Base-by-base conservation (phyloP, 2,888 invertebrate species). In the Hirtodrosophila trivittata region DNA sequence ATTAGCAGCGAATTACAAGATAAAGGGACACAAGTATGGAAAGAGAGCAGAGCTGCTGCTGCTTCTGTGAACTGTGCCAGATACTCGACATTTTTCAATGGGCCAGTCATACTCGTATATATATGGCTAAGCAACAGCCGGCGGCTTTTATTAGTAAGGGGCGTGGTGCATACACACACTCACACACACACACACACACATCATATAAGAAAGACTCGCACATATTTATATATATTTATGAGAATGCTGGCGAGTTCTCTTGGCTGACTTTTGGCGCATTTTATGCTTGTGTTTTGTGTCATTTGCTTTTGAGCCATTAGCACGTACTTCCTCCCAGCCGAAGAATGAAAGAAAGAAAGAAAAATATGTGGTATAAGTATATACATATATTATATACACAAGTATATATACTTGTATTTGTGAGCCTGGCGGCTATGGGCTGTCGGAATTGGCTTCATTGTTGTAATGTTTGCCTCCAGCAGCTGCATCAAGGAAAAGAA, bases 221-320 rank as follows among this genome's bases (percentile, higher is more conserved):
- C 6, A 50, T 39, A 55, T 55, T 41, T 66, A 45, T 71, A 43
- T 72, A 32, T 80, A 71, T 80, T 74, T 83, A 76, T 80, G 63
- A 67, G 65, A 65, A 60, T 60, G 39, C 55, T 50, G 54, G 54
- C 64, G 33, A 80, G 62, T 55, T 66, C 41, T 64, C 50, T 58
- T 63, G 57, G 49, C 63, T 81, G 80, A 74, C 83, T 78, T 72
- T 85, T 78, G 76, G 73, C 71, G 63, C 58, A 73, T 67, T 73
- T 69, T 63, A 71, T 73, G 65, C 64, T 59, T 41, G 56, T 65
- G 62, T 69, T 62, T 65, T 71, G 75, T 82, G 82, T 78, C 85
- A 82, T 78, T 84, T 67, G 64, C 77, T 78, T 72, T 82, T 70
- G 59, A 81, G 73, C 86, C 86, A 84, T 86, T 84, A 84, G 86